Evolutionary conservation across 2,113 vertebrate species (phyloP).

Genomic region (Orthonyx spaldingii): DNA sequence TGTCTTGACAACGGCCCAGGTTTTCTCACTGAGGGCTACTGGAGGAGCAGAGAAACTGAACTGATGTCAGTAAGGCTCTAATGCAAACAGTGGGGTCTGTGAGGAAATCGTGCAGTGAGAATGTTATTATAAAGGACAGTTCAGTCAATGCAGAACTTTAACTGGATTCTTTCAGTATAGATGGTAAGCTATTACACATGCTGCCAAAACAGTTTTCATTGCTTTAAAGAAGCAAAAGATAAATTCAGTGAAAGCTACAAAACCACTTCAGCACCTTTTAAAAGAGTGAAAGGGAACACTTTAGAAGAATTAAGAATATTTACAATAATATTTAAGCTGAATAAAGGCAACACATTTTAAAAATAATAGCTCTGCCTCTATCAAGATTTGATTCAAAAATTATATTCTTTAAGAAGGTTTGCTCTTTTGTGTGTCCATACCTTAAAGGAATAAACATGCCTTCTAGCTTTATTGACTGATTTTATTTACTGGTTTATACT

Average conservation of each 20-base stretch:
- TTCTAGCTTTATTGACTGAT: neutral
- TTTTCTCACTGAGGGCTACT: neutral
- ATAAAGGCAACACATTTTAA: neutral
- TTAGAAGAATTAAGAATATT: neutral
- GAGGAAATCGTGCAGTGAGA: neutral
- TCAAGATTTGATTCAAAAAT: neutral
- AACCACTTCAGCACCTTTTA: neutral
- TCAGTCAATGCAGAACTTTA: neutral
- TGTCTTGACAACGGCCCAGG: neutral
- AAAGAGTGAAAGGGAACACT: neutral
- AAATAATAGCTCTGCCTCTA: neutral
- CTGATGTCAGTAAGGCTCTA: neutral
- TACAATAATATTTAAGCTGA: neutral
- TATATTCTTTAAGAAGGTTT: neutral
- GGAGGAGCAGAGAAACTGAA: neutral
- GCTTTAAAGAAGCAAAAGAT: neutral
- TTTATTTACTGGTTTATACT: neutral
- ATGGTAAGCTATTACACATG: neutral
- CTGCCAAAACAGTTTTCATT: neutral
- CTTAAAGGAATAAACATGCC: neutral
- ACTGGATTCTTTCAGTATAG: neutral
- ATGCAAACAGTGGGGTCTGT: neutral
- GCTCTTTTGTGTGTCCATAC: neutral
- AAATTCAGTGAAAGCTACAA: neutral
- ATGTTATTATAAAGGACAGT: neutral